These are phyloP conservation scores for Camponotus pennsylvanicus DNA, from an alignment of 1,140 invertebrate genomes.

Conservation along the genomic window DNA sequence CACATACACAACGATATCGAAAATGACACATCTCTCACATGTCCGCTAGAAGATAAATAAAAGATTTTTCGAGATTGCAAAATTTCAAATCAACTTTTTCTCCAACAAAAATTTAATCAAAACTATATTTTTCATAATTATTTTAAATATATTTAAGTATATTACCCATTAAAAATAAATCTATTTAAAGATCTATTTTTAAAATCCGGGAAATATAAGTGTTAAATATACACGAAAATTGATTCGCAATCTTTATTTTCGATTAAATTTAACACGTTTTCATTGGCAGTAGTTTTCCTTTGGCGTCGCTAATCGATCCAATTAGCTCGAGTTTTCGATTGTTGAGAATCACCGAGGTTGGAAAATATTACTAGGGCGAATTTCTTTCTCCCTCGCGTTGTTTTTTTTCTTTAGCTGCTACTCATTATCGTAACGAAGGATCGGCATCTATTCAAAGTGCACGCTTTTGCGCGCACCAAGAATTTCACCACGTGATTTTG, in stretches of 20 bases:
- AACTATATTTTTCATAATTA: background rate
- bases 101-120: background rate
- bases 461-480: conserved; percentile 65
- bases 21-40: conserved; percentile 20
- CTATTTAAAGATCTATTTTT: background rate
- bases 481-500: conserved; percentile 67
- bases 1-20: background rate
- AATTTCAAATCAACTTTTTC: background rate
- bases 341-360: background rate
- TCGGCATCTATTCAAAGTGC: conserved; percentile 62
- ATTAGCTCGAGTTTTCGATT: conserved; percentile 14
- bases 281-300: background rate
- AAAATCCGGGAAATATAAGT: background rate
- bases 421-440: conserved; percentile 22
- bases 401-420: conserved; percentile 5
- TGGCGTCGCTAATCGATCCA: background rate
- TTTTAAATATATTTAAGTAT: background rate
- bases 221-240: background rate
- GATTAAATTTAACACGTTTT: conserved; percentile 1
- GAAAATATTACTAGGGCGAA: background rate
- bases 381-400: conserved; percentile 1
- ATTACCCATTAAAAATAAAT: background rate
- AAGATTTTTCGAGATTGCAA: background rate
- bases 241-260: background rate
- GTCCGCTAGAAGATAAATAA: background rate